phyloP scores from a whole-genome alignment of 2,797 vertebrate genomes.

The Spinus olivaceus region DNA sequence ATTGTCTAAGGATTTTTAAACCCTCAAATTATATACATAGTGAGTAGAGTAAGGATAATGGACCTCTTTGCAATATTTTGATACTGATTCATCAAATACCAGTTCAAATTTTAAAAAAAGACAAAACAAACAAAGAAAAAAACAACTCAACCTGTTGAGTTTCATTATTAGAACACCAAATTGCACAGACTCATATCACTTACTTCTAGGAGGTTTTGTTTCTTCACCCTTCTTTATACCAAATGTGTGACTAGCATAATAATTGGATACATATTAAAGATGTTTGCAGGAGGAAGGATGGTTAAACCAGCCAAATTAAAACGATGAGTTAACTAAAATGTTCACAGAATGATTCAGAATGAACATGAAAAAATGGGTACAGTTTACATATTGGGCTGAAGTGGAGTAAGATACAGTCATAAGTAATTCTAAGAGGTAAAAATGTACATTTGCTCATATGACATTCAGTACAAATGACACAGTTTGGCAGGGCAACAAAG shows the following conservation, averaged over 20 bases:
- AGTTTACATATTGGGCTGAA: neutral
- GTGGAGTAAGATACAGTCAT: accelerated
- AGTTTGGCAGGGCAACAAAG: neutral
- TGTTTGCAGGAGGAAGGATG: neutral
- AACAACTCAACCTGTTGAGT: neutral
- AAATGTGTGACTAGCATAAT: neutral
- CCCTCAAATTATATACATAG: neutral
- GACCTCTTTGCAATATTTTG: neutral
- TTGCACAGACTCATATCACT: neutral
- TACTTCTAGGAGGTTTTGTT: neutral
- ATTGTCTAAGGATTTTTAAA: neutral
- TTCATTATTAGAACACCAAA: neutral
- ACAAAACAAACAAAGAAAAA: neutral
- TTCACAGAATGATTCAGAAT: neutral
- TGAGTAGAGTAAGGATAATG: neutral
- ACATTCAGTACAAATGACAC: neutral
- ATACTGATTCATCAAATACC: neutral
- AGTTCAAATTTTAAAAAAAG: neutral
- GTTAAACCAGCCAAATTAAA: neutral
- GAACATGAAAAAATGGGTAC: neutral
- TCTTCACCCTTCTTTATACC: neutral
- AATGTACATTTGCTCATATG: neutral
- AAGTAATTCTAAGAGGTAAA: neutral
- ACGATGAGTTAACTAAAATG: neutral
- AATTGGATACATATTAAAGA: neutral